Percentiles rank a stretch among this genome's conserved stretches.
Conservation (phyloP, 1,140 invertebrate species). For the Panagrolaimus sp. region DNA sequence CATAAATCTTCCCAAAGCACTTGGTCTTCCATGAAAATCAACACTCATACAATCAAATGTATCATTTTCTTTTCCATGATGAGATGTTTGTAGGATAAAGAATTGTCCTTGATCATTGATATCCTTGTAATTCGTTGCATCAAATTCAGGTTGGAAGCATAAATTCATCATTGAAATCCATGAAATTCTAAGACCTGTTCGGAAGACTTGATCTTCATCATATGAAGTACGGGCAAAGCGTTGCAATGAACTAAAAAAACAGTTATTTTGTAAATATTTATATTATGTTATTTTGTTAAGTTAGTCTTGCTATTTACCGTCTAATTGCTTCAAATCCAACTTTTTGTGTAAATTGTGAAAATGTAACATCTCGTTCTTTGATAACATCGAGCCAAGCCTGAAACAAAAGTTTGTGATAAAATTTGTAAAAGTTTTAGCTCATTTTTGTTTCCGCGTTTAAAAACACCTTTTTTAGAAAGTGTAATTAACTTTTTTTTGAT, state of each 20-base stretch:
- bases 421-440: constrained; percentile 10
- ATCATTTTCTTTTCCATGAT: constrained; percentile 43
- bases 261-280: background rate
- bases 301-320: constrained; percentile 27
- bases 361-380: constrained; percentile 40
- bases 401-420: constrained; percentile 14
- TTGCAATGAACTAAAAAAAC: constrained; percentile 35
- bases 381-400: constrained; percentile 48
- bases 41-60: constrained; percentile 45
- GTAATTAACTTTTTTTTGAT: background rate
- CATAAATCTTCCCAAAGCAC: constrained; percentile 47
- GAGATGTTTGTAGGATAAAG: constrained; percentile 42
- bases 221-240: constrained; percentile 44
- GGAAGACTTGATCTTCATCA: constrained; percentile 47
- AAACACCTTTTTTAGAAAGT: background rate
- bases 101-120: constrained; percentile 52
- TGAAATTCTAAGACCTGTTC: constrained; percentile 40
- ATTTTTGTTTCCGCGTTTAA: constrained; percentile 17
- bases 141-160: constrained; percentile 49
- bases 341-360: constrained; percentile 50
- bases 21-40: constrained; percentile 52
- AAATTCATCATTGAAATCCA: constrained; percentile 50
- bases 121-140: constrained; percentile 38
- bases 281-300: too few species aligned
- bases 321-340: constrained; percentile 33